Evolutionary conservation across 2,888 invertebrate genomes (phyloP), one percentile per base, ranked within the genome.

Genomic region (Emmelina monodactyla): DNA sequence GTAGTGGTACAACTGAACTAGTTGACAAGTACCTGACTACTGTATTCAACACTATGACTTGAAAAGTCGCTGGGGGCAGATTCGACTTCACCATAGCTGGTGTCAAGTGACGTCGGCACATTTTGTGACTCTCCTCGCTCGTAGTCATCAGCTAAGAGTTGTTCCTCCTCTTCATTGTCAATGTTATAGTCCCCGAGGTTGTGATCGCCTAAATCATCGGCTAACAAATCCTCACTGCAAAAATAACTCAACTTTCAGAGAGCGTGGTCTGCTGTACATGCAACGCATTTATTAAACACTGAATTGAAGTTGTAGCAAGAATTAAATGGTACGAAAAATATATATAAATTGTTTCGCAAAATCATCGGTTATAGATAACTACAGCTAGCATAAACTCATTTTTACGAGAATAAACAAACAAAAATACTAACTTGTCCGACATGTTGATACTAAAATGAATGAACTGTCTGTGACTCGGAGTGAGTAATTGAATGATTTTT

Each of bases 141-240:
- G 35, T 69, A 78, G 42, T 78, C 81, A 40, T 80, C 81, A 28
- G 80, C 80, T 35, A 81, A 45, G 2, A 81, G 61, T 42, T 79
- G 68, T 25, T 81, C 79, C 39, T 81, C 81, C 34, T 81, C 81
- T 33, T 81, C 81, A 48, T 79, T 78, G 1, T 80, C 81, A 38
- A 80, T 66, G 47, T 79, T 80, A 44, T 80, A 81, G 45, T 81
- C 80, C 2, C 73, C 71, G 19, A 76, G 68, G 43, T 78, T 78
- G 39, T 78, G 78, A 42, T 78, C 81, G 38, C 75, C 78, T 50
- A 76, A 64, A 60, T 80, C 79, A 42, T 81, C 81, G 37, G 64
- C 73, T 45, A 81, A 58, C 48, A 80, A 67, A 47, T 81, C 81
- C 52, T 81, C 80, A 62, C 81, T 81, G 67, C 25, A 25, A 33